Conservation (phyloP, 2,113 vertebrate species). For the Tragulus kanchil region DNA sequence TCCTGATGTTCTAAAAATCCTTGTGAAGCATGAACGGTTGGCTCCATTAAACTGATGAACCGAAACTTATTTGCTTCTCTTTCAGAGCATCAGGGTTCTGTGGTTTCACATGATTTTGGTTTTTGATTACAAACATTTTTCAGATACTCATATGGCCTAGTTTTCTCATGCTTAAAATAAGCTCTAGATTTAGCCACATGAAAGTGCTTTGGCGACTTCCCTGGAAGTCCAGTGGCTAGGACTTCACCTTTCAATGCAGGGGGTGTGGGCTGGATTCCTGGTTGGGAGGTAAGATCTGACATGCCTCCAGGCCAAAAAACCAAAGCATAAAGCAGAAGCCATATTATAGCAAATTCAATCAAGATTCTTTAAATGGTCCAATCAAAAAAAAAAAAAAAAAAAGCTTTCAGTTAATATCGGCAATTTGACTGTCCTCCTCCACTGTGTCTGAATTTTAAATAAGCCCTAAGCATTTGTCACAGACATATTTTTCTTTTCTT, state of each 20-base stretch:
- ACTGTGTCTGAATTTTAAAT: neutral
- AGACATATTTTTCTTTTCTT: neutral
- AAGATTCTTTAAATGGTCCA: neutral
- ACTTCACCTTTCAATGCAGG: neutral
- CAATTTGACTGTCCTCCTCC: neutral
- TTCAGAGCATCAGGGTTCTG: neutral
- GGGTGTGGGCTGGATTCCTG: neutral
- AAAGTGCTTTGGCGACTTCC: neutral
- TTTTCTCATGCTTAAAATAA: conserved; percentile 6
- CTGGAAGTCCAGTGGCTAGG: neutral
- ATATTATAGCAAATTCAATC: neutral
- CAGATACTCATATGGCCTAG: neutral
- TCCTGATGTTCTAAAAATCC: neutral
- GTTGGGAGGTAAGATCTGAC: neutral
- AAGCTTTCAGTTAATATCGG: neutral
- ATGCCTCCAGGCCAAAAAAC: neutral
- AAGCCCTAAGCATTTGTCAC: neutral
- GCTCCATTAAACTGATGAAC: neutral
- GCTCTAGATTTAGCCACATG: neutral
- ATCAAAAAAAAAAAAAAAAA: neutral
- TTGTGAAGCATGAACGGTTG: neutral
- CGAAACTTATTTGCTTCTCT: conserved; percentile 28
- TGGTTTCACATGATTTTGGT: neutral
- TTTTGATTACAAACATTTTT: conserved; percentile 21
- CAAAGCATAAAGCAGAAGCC: neutral